These are phyloP conservation scores for Trachemys scripta DNA, from an alignment of 2,113 vertebrate genomes.

Conservation along the genomic window DNA sequence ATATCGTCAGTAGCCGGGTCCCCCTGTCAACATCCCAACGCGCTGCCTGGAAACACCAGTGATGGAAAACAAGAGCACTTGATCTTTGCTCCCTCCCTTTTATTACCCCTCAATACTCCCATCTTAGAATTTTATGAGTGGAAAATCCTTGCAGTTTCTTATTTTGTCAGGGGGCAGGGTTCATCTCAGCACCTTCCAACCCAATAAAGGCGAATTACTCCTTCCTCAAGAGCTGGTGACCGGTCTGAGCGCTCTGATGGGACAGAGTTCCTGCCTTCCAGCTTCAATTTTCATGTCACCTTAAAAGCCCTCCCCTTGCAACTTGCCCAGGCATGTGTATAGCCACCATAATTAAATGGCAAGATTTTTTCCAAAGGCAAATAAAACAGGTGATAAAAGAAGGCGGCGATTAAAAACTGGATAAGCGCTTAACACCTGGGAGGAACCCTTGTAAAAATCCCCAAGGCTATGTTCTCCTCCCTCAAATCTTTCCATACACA, in stretches of 20 bases:
- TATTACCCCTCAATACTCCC: rapidly evolving
- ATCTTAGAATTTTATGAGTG: background rate
- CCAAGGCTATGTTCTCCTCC: background rate
- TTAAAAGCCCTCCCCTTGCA: background rate
- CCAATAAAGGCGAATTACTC: background rate
- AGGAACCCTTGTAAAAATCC: background rate
- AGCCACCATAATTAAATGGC: background rate
- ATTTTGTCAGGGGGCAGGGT: background rate
- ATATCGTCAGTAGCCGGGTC: background rate
- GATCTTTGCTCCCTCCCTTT: rapidly evolving
- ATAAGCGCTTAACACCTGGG: background rate
- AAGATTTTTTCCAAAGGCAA: background rate
- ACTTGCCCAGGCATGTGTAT: background rate
- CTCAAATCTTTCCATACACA: background rate
- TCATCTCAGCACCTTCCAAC: background rate
- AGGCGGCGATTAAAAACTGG: background rate
- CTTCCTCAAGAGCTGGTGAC: background rate
- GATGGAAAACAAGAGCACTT: rapidly evolving
- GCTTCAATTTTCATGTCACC: background rate
- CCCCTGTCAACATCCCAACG: background rate
- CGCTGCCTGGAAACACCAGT: background rate
- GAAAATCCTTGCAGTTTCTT: background rate
- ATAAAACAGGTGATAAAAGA: background rate
- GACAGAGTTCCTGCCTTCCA: background rate
- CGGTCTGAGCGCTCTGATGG: background rate